These are phyloP conservation scores for Corvus cornix DNA, from an alignment of 2,113 vertebrate species.

Conservation along the genomic window DNA sequence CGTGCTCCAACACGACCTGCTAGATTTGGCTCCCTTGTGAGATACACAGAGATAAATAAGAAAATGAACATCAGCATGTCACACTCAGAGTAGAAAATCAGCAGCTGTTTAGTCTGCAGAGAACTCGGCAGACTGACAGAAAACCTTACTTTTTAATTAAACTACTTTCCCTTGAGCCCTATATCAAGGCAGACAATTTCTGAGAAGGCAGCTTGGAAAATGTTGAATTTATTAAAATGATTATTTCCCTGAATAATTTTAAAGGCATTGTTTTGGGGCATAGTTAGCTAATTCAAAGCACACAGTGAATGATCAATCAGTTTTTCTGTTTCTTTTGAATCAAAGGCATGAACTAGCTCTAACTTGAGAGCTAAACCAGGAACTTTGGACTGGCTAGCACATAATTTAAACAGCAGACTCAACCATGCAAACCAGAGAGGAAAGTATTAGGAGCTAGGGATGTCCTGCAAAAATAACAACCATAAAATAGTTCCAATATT, in stretches of 20 bases:
- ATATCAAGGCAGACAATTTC: conserved; percentile 36
- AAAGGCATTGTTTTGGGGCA: not conserved
- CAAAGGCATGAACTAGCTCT: not conserved
- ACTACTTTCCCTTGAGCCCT: conserved; percentile 5
- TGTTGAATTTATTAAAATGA: not conserved
- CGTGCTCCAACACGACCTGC: not conserved
- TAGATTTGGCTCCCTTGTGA: not conserved
- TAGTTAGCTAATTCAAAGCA: not conserved
- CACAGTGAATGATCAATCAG: not conserved
- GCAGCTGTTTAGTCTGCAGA: conserved; percentile 17
- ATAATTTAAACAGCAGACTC: not conserved
- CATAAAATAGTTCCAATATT: not conserved
- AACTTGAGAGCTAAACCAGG: not conserved
- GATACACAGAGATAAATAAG: not conserved
- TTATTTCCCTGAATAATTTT: not conserved
- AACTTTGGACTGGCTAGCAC: not conserved
- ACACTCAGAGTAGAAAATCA: conserved; percentile 17
- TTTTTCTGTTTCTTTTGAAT: not conserved
- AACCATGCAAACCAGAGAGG: not conserved
- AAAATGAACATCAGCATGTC: not conserved
- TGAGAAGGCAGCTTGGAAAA: not conserved
- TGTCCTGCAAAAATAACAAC: not conserved
- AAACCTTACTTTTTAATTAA: conserved; percentile 56
- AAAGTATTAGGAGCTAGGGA: not conserved
- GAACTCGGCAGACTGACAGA: conserved; percentile 39